These are phyloP conservation scores for Nyctibius grandis DNA, from an alignment of 2,797 vertebrate species.

Conservation along the genomic window DNA sequence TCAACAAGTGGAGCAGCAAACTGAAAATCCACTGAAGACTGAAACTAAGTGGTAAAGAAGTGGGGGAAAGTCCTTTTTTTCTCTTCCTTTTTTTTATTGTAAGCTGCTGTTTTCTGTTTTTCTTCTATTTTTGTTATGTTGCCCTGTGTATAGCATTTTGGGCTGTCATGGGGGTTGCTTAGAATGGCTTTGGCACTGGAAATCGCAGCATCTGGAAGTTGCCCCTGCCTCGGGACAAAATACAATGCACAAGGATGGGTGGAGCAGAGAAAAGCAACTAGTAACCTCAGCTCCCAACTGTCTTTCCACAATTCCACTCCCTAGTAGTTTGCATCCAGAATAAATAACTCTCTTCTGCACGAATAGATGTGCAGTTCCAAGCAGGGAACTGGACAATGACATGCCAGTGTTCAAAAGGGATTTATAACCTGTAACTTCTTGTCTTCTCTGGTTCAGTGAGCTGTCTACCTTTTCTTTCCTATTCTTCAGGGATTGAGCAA, in stretches of 20 bases:
- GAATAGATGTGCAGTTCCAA: accelerated
- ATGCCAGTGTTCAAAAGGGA: background rate
- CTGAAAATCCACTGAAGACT: too few species aligned
- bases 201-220: background rate
- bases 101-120: background rate
- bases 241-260: background rate
- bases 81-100: background rate
- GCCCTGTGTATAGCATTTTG: background rate
- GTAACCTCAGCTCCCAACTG: background rate
- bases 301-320: background rate
- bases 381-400: background rate
- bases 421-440: background rate
- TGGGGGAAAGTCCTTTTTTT: background rate
- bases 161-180: background rate
- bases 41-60: too few species aligned
- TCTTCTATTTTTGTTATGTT: background rate
- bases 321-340: background rate
- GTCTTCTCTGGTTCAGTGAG: background rate
- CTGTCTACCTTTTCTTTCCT: background rate
- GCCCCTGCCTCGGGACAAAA: background rate
- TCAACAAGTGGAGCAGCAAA: background rate
- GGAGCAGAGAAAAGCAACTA: background rate
- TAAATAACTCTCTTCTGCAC: background rate
- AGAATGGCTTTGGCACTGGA: background rate
- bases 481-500: background rate